Base-by-base conservation (phyloP, 2,113 vertebrate species). In the Salvelinus namaycush region DNA sequence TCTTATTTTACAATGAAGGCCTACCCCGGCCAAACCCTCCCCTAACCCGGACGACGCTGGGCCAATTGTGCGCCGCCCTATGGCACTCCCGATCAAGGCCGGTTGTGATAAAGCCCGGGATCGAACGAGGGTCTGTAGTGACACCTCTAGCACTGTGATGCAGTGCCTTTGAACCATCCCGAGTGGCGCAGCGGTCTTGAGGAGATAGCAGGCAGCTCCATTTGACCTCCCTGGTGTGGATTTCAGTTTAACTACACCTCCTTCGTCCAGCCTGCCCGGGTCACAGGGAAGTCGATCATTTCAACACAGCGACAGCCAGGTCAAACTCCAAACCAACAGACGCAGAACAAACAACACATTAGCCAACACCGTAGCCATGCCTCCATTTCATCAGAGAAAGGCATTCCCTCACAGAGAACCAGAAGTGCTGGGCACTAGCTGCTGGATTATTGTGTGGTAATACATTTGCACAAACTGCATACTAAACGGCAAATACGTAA, bases 261-360 rank as follows among this genome's bases (percentile, higher is more conserved):
- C 78, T 87, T 81, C 78, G 20, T 14, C 24, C 67, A 68, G 31
- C 18, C n/a, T 3, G 49, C 48, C 76, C n/a, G 51, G 60, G 71
- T 87, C 73, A 27, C 83, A 27, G 49, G 66, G 60, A 14, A 3
- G 13, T 62, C 8, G 24, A n/a, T 2, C 2, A 79, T 79, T 81
- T 81, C 78, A 78, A 34, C 87, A n/a, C 65, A 81, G 87, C 83
- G 70, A 68, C 79, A 54, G 51, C 16, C 51, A 73, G 91, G 89
- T 90, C 90, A 92, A 92, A 93, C 88, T 92, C 90, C 90, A 89
- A 24, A 75, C 75, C 72, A 54, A 44, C 82, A 67, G 79, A 54
- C 39, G 5, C 83, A 87, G 83, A 86, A 68, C 86, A 92, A 91
- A 92, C 88, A 92, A 16, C 49, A 69, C 76, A 27, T 34, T 76